Evolutionary conservation across 1,140 invertebrate genomes (phyloP), one percentile per base, ranked within the genome.

Genomic region (Saccostrea echinata): DNA sequence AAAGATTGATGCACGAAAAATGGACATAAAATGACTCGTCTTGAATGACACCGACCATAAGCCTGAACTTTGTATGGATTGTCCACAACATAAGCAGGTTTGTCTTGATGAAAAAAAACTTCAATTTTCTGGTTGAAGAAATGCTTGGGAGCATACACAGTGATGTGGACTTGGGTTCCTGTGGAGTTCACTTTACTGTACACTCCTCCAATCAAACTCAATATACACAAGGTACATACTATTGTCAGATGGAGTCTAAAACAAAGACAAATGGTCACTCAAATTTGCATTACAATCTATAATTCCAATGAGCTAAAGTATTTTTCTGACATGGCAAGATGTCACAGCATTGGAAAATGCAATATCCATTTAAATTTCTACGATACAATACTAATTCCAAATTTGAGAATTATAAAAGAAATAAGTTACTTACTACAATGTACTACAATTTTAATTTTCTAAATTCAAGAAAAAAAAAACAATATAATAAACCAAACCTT

Each of bases 231-330:
- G 18, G 88, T 71, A 16, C 89, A 92, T 55, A 93, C 80, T 0
- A 93, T 53, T 0, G 91, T 90, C 86, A 93, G 51, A 61, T 93
- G 90, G 21, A 91, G 88, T 52, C 92, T 93, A 81, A 43, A 91
- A 43, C 6, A n/a, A 51, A 83, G 6, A 52, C 13, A 61, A 8
- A 43, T 8, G 43, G 43, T 43, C 6, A 9, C 6, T 43, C 6
- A 43, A 43, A 43, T 43, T 43, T 43, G 2, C 2, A 43, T 43
- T 43, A 43, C 35, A 43, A 43, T 43, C 6, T 6, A 43, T 43
- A 43, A 2, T 3, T 43, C 6, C 35, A 43, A 43, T 43, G 35
- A 43, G 35, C 35, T 43, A 3, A 43, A 43, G 35, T 6, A 43
- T 43, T 43, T 3, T 43, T 6, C 2, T 43, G 35, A 43, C 35